Evolutionary conservation across 2,113 vertebrate species (phyloP).

Genomic region (Danio rerio): DNA sequence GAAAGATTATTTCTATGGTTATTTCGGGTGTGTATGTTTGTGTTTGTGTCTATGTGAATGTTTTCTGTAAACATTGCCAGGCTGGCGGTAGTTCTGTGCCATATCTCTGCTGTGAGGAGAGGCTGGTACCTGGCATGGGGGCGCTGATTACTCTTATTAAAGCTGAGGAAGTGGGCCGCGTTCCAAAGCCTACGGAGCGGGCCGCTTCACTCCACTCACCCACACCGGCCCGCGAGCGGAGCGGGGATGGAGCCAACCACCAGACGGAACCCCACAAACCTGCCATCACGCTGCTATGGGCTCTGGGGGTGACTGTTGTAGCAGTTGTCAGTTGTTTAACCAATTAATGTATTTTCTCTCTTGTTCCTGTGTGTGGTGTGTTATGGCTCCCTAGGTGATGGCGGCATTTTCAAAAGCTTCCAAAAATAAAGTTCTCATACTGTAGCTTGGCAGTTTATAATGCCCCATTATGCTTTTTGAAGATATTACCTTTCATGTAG

Average conservation of each 20-base stretch:
- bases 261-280: conserved; percentile 88
- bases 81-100: conserved; percentile 74
- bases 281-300: conserved; percentile 84
- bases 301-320: conserved; percentile 92
- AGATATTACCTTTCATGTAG: too few species aligned
- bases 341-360: conserved; percentile 81
- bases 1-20: conserved; percentile 35
- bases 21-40: conserved; percentile 45
- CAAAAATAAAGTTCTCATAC: conserved; percentile 24
- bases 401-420: conserved; percentile 35
- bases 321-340: conserved; percentile 88
- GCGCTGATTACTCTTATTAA: conserved; percentile 99
- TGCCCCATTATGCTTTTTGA: too few species aligned
- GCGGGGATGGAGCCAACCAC: conserved; percentile 85
- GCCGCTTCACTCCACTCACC: conserved; percentile 87
- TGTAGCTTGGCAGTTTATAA: not conserved
- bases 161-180: conserved; percentile 88
- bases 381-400: conserved; percentile 31
- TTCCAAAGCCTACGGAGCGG: conserved; percentile 94
- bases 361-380: conserved; percentile 37
- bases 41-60: conserved; percentile 69
- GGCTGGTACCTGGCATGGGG: conserved; percentile 92
- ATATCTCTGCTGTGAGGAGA: conserved; percentile 88
- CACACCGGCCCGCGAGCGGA: conserved; percentile 76
- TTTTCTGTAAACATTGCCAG: conserved; percentile 85